Base-by-base conservation (phyloP, 2,113 vertebrate species). In the Erinaceus europaeus region DNA sequence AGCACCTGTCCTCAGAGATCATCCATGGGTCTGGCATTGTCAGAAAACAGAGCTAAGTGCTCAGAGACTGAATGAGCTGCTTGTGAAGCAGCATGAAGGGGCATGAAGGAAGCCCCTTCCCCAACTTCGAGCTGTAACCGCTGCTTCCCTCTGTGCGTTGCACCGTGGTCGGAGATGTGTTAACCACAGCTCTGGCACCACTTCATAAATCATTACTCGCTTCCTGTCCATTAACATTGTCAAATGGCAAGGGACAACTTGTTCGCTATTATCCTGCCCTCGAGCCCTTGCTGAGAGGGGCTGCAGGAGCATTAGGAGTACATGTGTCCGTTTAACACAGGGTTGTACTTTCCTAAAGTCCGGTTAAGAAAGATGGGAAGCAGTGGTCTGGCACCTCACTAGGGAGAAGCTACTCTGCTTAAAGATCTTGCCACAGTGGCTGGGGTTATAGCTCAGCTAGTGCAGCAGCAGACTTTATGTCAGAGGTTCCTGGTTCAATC, bases 181-280 rank as follows among this genome's bases (percentile, higher is more conserved):
- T 86, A 95, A 71, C 76, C 55, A 9, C 0, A 0, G 76, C 88
- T 40, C 5, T 0, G 0, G 36, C 89, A 36, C 36, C 15, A 79
- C 65, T 34, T 57, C 86, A 32, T 65, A 46, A 90, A 79, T 59
- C 68, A 57, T 84, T 88, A 83, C 77, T 92, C 46, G 40, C 61
- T 95, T 95, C 91, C 93, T 71, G 59, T 5, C 86, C 12, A 42
- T 85, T 93, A 83, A 34, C 82, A 5, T 65, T 53, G 61, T 74
- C 85, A 67, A 62, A 15, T 8, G 64, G 44, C 87, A 80, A 53
- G 32, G 72, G 52, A 62, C 82, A 3, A 13, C 40, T 17, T 27
- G 38, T 13, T 69, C 85, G 79, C 86, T 72, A 71, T 91, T 91
- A 87, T 27, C 73, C 72, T 4, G 0, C 42, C 72, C 77, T 27